Evolutionary conservation across 2,797 vertebrate genomes (phyloP), one percentile per base, ranked within the genome.

Genomic region (Pipistrellus pipistrellus): DNA sequence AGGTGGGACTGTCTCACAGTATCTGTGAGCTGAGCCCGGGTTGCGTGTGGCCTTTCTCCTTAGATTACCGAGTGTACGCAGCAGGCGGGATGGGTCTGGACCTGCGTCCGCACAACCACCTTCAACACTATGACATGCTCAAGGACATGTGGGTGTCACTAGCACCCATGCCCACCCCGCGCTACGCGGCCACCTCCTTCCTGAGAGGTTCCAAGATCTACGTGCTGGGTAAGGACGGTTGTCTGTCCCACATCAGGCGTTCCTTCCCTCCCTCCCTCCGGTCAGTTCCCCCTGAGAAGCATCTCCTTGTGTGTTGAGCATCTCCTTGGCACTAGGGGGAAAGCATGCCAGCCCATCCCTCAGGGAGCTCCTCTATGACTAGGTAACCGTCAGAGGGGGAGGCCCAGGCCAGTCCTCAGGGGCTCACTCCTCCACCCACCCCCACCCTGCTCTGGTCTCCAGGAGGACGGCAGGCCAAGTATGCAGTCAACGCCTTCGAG

Each of bases 131-230:
- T 0, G 99, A 99, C 98, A 98, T 98, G 97, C 98, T 99, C 62
- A 99, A 99, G 98, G 99, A 99, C 69, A 98, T 99, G 97, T 99
- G 99, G 99, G 99, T 99, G 27, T 98, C 99, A 0, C 98, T 99
- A 94, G 99, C 99, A 0, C 98, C 99, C 72, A 99, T 99, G 99
- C 99, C 99, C 76, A 99, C 99, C 0, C 99, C 99, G 0, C 98
- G 99, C 91, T 99, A 99, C 0, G 99, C 99, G 8, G 98, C 99
- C 97, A 99, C 98, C 0, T 98, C 98, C 90, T 98, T 99, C 95
- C 98, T 99, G 68, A 97, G 98, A 96, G 99, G 99, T 96, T 98
- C 98, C 98, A 99, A 99, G 97, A 99, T 99, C 98, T 99, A 99
- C 3, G 99, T 99, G 92, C 98, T 99, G 97, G 99, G 99, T 99